Evolutionary conservation across 2,888 invertebrate genomes (phyloP), one percentile per base, ranked within the genome.

Genomic region (Drosophila acutilabella): DNA sequence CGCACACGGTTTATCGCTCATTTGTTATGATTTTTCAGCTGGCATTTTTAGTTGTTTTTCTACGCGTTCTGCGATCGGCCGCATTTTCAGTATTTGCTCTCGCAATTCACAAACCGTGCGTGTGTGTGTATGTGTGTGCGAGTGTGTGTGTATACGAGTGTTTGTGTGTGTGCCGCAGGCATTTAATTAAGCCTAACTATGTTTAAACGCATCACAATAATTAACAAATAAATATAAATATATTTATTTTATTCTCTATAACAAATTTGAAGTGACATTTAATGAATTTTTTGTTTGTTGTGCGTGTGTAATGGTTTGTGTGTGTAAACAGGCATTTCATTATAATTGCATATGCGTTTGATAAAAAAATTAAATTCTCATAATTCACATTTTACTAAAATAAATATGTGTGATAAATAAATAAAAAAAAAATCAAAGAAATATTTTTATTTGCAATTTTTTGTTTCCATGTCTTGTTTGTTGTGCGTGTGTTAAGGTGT

Each of bases 1-100:
- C 48, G 30, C 16, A 16, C 26, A 54, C 74, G 66, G 61, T 69
- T 75, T 75, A 64, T 62, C 77, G 87, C 80, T 82, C 80, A 88
- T 83, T 83, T 88, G 88, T 88, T 88, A 83, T 88, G 86, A 83
- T 88, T 88, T 82, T 88, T 78, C 80, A 86, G 87, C 80, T 82
- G 85, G 78, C 78, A 73, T 74, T 88, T 82, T 83, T 83, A 83
- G 83, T 80, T 88, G 88, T 86, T 83, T 83, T 81, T 88, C 88
- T 81, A 83, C 82, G 86, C 88, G 82, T 83, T 88, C 77, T 88
- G 88, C 87, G 83, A 83, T 83, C 83, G 83, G 89, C 87, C 83
- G 83, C 83, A 86, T 71, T 80, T 74, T 59, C 47, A 64, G 60
- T 42, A 45, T 50, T 44, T 52, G 66, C 73, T 56, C 54, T 26